Evolutionary conservation across 2,113 vertebrate genomes (phyloP).

Genomic region (Malaclemys terrapin): DNA sequence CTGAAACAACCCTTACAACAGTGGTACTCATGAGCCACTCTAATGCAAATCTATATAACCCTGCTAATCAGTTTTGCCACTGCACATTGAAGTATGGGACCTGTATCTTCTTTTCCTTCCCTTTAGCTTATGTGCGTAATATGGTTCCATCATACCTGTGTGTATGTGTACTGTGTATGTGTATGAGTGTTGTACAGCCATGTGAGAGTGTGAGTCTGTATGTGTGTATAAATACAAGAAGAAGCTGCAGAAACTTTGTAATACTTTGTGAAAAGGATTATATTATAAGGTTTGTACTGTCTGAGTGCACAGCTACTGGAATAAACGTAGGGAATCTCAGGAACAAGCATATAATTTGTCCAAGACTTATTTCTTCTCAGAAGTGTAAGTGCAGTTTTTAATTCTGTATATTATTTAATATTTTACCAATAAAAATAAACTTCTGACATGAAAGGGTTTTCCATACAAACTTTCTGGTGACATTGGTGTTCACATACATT

Average conservation of each 20-base stretch:
- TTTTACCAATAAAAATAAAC: conserved; percentile 90
- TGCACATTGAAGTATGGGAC: conserved; percentile 77
- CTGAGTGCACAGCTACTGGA: conserved; percentile 90
- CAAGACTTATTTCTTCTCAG: conserved; percentile 88
- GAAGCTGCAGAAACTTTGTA: conserved; percentile 94
- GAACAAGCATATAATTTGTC: conserved; percentile 92
- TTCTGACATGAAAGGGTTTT: conserved; percentile 81
- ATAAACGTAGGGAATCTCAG: conserved; percentile 96
- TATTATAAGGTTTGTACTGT: conserved; percentile 93
- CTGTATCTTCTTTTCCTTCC: conserved; percentile 67
- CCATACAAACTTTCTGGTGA: conserved; percentile 75
- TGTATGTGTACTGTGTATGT: conserved; percentile 73
- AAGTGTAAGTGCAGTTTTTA: conserved; percentile 90
- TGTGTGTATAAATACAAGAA: conserved; percentile 78
- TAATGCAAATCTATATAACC: conserved; percentile 47
- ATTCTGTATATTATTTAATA: conserved; percentile 91
- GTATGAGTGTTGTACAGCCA: conserved; percentile 84
- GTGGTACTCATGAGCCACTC: conserved; percentile 67
- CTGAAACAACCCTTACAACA: conserved; percentile 59
- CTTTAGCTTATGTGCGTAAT: conserved; percentile 74
- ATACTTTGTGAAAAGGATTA: conserved; percentile 90
- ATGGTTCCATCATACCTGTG: conserved; percentile 70
- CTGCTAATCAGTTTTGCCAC: conserved; percentile 68
- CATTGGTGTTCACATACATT: not conserved
- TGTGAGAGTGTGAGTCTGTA: conserved; percentile 76